A percentile compares a stretch with the other conserved stretches of the same genome.
phyloP scores from a whole-genome alignment of 2,888 invertebrate species.

The Chironomus riparius region DNA sequence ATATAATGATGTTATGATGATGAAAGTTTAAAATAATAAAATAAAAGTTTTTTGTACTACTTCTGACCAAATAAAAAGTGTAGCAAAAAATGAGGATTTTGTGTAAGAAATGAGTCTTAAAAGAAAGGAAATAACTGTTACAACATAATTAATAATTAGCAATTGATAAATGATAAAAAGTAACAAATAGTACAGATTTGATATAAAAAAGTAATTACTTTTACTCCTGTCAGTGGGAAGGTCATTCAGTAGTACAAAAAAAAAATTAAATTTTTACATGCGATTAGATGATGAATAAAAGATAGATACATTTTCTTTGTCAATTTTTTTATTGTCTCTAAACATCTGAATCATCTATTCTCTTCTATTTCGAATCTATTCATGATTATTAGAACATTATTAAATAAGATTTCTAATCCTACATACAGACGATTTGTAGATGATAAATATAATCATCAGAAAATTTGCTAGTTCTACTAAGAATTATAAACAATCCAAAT shows the following conservation, averaged over 20 bases:
- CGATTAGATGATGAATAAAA: neutral
- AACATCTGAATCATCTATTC: neutral
- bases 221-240: constrained; percentile 23
- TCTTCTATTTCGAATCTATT: neutral
- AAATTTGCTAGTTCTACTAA: too few species aligned
- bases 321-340: neutral
- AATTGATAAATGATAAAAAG: neutral
- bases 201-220: too few species aligned
- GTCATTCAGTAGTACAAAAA: constrained; percentile 24
- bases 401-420: too few species aligned
- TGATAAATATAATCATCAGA: too few species aligned
- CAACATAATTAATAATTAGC: neutral
- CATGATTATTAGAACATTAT: too few species aligned
- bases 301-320: neutral
- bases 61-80: neutral
- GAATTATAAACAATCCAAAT: too few species aligned
- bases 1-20: neutral
- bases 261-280: neutral
- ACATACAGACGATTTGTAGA: too few species aligned
- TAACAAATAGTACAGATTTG: neutral
- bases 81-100: neutral
- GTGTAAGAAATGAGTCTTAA: neutral
- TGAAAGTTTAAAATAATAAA: neutral
- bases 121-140: too few species aligned
- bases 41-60: constrained; percentile 5